Evolutionary conservation across 2,888 invertebrate species (phyloP).

Genomic region (Campoplex nolae): DNA sequence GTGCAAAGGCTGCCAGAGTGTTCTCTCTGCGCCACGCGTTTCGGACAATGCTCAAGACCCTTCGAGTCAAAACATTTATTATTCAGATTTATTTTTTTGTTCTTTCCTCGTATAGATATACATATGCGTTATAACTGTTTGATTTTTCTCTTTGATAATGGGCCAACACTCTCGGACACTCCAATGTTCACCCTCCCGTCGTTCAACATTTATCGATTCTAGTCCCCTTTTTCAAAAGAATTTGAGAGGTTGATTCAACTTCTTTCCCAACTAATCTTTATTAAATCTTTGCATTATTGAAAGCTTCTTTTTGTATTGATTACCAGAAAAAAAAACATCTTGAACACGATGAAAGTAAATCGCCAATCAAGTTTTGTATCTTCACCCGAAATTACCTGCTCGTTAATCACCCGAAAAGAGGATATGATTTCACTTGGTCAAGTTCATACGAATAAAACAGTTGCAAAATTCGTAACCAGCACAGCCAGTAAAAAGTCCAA

Average conservation of each 20-base stretch:
- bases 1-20: constrained; percentile 35
- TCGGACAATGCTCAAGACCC: constrained; percentile 63
- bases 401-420: neutral
- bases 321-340: neutral
- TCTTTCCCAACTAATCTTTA: neutral
- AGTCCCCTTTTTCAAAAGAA: constrained; percentile 4
- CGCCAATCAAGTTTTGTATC: neutral
- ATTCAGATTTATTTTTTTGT: constrained; percentile 50
- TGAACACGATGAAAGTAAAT: neutral
- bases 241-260: neutral
- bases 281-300: neutral
- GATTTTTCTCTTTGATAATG: constrained; percentile 54
- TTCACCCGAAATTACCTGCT: neutral
- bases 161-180: constrained; percentile 54
- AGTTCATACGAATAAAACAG: neutral
- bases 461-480: neutral
- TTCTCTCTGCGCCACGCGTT: constrained; percentile 62
- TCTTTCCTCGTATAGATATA: neutral
- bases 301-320: neutral
- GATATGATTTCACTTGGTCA: neutral
- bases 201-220: constrained; percentile 46
- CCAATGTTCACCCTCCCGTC: constrained; percentile 24
- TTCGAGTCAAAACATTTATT: constrained; percentile 64
- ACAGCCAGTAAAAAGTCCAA: neutral
- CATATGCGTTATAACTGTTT: constrained; percentile 23